These are phyloP conservation scores for Tarsius wallacei DNA, from an alignment of 2,797 vertebrate species.

Conservation along the genomic window DNA sequence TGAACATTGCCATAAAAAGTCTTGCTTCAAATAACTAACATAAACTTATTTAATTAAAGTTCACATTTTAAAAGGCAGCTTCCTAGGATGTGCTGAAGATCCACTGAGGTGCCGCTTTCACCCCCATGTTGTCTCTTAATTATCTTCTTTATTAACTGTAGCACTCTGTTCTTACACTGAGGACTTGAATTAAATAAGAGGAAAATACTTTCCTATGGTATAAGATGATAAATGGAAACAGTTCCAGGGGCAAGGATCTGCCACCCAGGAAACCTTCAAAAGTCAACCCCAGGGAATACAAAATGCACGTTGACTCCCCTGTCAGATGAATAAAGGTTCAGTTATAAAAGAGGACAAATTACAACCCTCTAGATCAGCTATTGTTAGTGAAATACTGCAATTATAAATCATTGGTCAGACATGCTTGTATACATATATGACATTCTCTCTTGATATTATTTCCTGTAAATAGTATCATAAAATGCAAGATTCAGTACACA, in stretches of 20 bases:
- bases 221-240: constrained; percentile 30
- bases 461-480: background rate
- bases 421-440: background rate
- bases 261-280: background rate
- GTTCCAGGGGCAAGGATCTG: background rate
- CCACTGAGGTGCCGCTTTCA: constrained; percentile 53
- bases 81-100: constrained; percentile 25
- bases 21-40: constrained; percentile 59
- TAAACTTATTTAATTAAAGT: constrained; percentile 72
- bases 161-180: constrained; percentile 64
- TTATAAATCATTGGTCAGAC: constrained; percentile 22
- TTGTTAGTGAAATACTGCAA: background rate
- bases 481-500: background rate
- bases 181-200: constrained; percentile 12
- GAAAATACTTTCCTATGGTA: constrained; percentile 21
- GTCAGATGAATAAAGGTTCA: background rate
- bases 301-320: background rate
- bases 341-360: background rate
- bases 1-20: background rate
- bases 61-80: constrained; percentile 57
- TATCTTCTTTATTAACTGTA: constrained; percentile 67
- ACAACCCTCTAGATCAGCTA: background rate
- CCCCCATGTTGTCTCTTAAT: constrained; percentile 62
- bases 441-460: background rate
- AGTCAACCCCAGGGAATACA: background rate